phyloP scores from a whole-genome alignment of 2,113 vertebrate genomes.

The Callithrix jacchus region DNA sequence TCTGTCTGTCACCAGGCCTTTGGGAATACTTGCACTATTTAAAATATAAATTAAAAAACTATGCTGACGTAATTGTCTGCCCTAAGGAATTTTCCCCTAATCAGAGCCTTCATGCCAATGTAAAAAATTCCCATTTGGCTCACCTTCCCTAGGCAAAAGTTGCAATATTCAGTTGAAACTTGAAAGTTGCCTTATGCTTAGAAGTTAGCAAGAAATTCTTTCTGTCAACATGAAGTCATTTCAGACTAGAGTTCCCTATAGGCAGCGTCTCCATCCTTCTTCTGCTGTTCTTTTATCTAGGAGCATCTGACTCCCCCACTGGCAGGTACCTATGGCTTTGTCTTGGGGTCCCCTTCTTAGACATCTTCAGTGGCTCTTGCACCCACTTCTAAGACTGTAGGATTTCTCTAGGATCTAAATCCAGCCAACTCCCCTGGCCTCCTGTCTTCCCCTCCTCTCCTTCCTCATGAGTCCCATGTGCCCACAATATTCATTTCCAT shows the following conservation, averaged over 20 bases:
- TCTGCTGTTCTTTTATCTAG: too few relatives aligned
- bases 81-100: slow-evolving; percentile 65
- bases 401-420: neutral
- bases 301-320: neutral
- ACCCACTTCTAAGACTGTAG: neutral
- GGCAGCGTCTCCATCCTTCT: neutral
- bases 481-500: neutral
- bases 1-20: slow-evolving; percentile 57
- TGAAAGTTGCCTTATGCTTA: neutral
- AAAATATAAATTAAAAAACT: slow-evolving; percentile 74
- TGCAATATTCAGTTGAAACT: neutral
- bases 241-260: neutral
- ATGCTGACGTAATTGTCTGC: slow-evolving; percentile 63
- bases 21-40: slow-evolving; percentile 66
- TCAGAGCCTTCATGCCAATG: slow-evolving; percentile 16
- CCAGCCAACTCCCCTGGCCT: neutral
- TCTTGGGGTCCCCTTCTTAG: too few relatives aligned
- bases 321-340: neutral
- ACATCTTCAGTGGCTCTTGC: neutral
- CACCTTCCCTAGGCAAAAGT: neutral
- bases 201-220: neutral
- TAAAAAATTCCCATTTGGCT: slow-evolving; percentile 21
- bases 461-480: neutral
- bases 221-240: neutral
- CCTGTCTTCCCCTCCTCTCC: neutral